Base-by-base conservation (phyloP, 2,888 invertebrate species). In the Lypha dubia region DNA sequence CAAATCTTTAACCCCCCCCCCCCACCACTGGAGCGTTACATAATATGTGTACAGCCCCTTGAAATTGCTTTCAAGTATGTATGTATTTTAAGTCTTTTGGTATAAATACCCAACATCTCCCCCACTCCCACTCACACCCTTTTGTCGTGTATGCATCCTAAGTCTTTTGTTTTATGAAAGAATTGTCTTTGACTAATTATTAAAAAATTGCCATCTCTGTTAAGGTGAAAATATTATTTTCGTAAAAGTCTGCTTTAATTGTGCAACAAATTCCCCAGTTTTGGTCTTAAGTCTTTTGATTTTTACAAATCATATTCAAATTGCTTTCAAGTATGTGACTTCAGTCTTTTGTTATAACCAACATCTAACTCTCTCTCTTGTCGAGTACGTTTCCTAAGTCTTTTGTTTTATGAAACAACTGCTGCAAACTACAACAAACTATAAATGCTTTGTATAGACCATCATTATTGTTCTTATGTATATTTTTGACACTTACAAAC, bases 341-440 rank as follows among this genome's bases (percentile, higher is more conserved):
- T 53, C 41, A 79, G 63, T 68, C 70, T 74, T 76, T 67, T 56
- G 44, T 17, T 56, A 35, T 58, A n/a, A 17, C n/a, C 0, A n/a
- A 7, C 20, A 24, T 7, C 28, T 22, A 8, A n/a, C n/a, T n/a
- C n/a, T n/a, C n/a, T n/a, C 15, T 8, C 3, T 38, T 7, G 1
- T 13, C 0, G 24, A 11, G 35, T 35, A n/a, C 62, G 68, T 22
- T 28, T 68, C 22, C 13, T 53, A 51, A 77, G 68, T 79, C 38
- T 70, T 65, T 71, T 56, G 53, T 32, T 44, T 63, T 17, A 8
- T 6, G 15, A 13, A 17, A 44, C 1, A 17, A 28, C 28, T 28
- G 20, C 9, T 24, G 4, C 22, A 24, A n/a, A 17, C 35, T 11
- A 3, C 13, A 13, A 3, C 68, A n/a, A 13, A 4, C 68, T 17